phyloP scores from a whole-genome alignment of 2,888 invertebrate genomes.

The Zhengitettix transpicula region DNA sequence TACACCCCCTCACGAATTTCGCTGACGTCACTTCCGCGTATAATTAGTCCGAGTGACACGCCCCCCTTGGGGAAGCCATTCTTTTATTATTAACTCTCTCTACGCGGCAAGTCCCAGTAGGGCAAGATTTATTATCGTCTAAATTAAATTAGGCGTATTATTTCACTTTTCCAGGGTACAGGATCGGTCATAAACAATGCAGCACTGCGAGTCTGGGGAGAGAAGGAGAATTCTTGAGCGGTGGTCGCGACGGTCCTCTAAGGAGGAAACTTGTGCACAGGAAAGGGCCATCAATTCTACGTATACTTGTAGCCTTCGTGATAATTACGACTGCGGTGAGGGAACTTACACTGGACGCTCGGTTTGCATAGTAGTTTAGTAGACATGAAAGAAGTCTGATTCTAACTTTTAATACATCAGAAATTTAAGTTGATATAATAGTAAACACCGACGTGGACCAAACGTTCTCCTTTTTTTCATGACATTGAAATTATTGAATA shows the following conservation, averaged over 20 bases:
- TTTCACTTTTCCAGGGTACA: constrained; percentile 9
- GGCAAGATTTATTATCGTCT: constrained; percentile 11
- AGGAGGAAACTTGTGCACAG: too few species aligned
- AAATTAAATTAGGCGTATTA: constrained; percentile 13
- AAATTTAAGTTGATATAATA: too few species aligned
- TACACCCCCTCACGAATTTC: constrained; percentile 2
- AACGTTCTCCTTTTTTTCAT: too few species aligned
- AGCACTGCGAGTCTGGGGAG: neutral
- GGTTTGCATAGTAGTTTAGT: too few species aligned
- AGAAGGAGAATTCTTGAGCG: neutral
- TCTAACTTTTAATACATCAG: too few species aligned
- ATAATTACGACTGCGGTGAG: too few species aligned
- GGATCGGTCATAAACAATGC: constrained; percentile 8
- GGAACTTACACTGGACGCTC: too few species aligned
- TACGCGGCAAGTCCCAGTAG: constrained; percentile 8
- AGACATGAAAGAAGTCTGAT: too few species aligned
- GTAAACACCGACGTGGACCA: too few species aligned
- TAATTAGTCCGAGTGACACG: constrained; percentile 12
- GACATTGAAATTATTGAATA: too few species aligned
- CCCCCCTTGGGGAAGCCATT: constrained; percentile 10
- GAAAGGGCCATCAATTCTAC: too few species aligned
- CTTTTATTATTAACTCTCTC: constrained; percentile 11
- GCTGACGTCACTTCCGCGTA: constrained; percentile 11
- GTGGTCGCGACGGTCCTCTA: neutral
- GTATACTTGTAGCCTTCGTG: too few species aligned